Conservation (phyloP, 2,797 vertebrate species). For the Synaphobranchus kaupii region DNA sequence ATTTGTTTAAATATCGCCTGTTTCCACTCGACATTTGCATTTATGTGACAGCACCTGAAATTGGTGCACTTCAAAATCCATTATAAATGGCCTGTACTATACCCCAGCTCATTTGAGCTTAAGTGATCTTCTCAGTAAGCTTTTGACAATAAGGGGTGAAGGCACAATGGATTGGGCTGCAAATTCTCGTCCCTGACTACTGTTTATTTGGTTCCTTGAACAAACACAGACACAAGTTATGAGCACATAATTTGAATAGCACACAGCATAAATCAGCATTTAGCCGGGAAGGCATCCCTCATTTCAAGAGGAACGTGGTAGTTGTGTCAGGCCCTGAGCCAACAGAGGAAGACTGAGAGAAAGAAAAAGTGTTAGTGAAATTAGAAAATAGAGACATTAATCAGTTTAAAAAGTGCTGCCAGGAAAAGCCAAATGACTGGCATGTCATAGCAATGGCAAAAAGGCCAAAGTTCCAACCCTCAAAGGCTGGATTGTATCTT, state of each 20-base stretch:
- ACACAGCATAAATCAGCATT: neutral
- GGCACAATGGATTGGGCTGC: neutral
- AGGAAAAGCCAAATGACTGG: conserved; percentile 36
- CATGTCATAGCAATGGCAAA: conserved; percentile 28
- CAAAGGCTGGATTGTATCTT: neutral
- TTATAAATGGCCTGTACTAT: conserved; percentile 6
- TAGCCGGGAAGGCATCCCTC: conserved; percentile 14
- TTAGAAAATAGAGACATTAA: conserved; percentile 17
- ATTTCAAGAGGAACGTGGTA: conserved; percentile 1
- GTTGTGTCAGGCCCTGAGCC: conserved; percentile 8
- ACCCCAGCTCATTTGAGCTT: neutral
- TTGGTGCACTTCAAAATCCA: conserved; percentile 1
- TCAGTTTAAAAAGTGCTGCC: conserved; percentile 31
- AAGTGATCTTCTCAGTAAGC: neutral
- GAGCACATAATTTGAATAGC: neutral
- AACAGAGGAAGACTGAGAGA: neutral
- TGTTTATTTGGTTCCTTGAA: neutral
- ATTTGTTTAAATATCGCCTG: conserved; percentile 15
- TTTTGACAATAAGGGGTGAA: neutral
- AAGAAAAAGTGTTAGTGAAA: neutral
- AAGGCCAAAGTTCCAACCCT: conserved; percentile 3
- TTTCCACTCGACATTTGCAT: conserved; percentile 25
- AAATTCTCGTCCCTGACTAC: neutral
- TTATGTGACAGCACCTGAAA: conserved; percentile 11
- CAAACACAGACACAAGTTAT: neutral